Base-by-base conservation (phyloP, 2,113 vertebrate genomes). In the Ceyx melanurus region DNA sequence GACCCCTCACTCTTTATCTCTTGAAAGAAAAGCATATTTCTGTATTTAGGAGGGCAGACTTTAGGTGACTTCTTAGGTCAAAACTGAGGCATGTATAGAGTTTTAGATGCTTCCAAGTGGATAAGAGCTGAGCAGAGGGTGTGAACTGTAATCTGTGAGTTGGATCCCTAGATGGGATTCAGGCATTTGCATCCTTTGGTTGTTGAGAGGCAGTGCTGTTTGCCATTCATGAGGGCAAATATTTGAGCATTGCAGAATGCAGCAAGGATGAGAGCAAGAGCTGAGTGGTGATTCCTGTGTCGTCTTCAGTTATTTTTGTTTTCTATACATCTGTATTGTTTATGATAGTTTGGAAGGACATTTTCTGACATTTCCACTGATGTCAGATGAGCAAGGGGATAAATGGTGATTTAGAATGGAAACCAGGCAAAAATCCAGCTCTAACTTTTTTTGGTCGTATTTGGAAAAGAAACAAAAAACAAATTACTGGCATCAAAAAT, bases 401-500 rank as follows among this genome's bases (percentile, higher is more conserved):
- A 88, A 88, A 64, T 48, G 35, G n/a, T 71, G 26, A 78, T 93
- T 83, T 86, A 77, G 48, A 66, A 81, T n/a, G n/a, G 40, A 96
- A 94, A 88, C 9, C 22, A 86, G 79, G 43, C 64, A 94, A 90
- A 95, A 71, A 60, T 68, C 33, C 85, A 94, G n/a, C 31, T 7
- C 12, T 43, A n/a, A 15, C 1, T 67, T 80, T 53, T 76, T 42
- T 61, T 75, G 13, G 16, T 79, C 67, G 67, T 80, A 31, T 91
- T 94, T 94, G 92, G 88, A 91, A 81, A 88, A 88, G 75, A 92
- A 92, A 82, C 71, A 94, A 82, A 86, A 89, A 75, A 43, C 5
- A 88, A 90, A 94, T 92, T 86, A 74, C 23, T 81, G 61, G 68
- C 5, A 0, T 95, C 82, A 81, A 89, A 92, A 94, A 82, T 91